Evolutionary conservation across 2,888 invertebrate species (phyloP), one percentile per base, ranked within the genome.

Genomic region (Gisinianus flammeolus): DNA sequence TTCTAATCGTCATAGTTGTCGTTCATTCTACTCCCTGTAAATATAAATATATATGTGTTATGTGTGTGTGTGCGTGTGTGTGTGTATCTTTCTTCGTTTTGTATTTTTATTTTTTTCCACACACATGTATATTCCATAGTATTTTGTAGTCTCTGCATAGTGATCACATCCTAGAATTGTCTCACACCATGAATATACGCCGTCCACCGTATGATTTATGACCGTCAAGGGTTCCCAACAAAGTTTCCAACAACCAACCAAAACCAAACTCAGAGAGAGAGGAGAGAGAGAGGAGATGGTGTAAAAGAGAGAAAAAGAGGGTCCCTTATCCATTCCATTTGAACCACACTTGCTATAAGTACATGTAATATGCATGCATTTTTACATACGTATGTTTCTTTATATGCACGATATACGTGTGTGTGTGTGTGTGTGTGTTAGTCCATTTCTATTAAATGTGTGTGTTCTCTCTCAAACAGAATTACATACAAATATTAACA

Each of bases 161-260:
- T 58, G 78, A 78, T 74, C 74, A 67, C 68, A 67, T 78, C 78
- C 74, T 78, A 70, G 62, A 78, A 76, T 74, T 78, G 74, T 78
- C 78, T 78, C 78, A 74, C 78, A 62, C 76, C 76, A 78, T 58
- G 58, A 68, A 33, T 64, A 62, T 64, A 72, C 33, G 30, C 6
- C 19, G 26, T n/a, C 31, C 77, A 71, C 77, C 71, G 56, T 78
- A 83, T 83, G 83, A 83, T 83, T 83, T 83, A 83, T 79, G 83
- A 80, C 79, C 81, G 80, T 82, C 83, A 81, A 83, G 83, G 83
- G 81, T 81, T 79, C 81, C 81, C 78, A 78, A 79, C 77, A 78
- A 80, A 79, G 77, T 80, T 79, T 54, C 26, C 26, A 31, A 26
- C 71, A 64, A 64, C 58, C 70, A 52, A 58, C 22, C 44, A 58